These are phyloP conservation scores for Trinorchestia longiramus DNA, from an alignment of 1,140 invertebrate species.

Conservation along the genomic window DNA sequence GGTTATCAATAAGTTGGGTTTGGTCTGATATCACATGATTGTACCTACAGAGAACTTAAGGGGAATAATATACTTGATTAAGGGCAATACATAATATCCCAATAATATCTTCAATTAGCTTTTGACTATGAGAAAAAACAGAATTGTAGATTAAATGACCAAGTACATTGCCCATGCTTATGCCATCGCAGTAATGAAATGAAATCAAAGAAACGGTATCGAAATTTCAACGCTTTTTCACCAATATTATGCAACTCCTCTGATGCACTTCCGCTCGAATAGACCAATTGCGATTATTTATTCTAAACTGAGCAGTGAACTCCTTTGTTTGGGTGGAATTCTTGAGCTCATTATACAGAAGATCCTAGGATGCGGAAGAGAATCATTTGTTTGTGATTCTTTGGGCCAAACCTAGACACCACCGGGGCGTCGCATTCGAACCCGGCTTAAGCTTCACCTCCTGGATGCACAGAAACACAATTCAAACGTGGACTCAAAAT, in stretches of 20 bases:
- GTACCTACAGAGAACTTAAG: too few species aligned
- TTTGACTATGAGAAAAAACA: too few species aligned
- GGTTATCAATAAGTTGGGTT: too few species aligned
- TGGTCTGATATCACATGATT: too few species aligned
- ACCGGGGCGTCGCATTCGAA: slow-evolving; percentile 29
- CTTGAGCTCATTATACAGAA: slow-evolving; percentile 33
- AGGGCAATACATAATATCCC: too few species aligned
- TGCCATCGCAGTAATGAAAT: not conserved
- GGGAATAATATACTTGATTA: too few species aligned
- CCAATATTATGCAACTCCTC: not conserved
- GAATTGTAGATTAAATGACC: too few species aligned
- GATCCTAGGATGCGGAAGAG: slow-evolving; percentile 17
- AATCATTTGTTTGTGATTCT: slow-evolving; percentile 48
- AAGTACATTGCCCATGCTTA: not conserved
- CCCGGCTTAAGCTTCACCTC: not conserved
- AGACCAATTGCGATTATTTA: not conserved
- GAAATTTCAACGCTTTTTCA: not conserved
- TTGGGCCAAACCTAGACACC: not conserved
- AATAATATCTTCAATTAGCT: too few species aligned
- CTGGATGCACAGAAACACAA: slow-evolving; percentile 7
- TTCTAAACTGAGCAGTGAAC: slow-evolving; percentile 22
- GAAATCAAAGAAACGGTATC: not conserved
- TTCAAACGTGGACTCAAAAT: not conserved
- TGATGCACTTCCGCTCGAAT: not conserved
- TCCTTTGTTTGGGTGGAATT: not conserved